Conservation (phyloP, 2,113 vertebrate genomes). For the Falco punctatus region DNA sequence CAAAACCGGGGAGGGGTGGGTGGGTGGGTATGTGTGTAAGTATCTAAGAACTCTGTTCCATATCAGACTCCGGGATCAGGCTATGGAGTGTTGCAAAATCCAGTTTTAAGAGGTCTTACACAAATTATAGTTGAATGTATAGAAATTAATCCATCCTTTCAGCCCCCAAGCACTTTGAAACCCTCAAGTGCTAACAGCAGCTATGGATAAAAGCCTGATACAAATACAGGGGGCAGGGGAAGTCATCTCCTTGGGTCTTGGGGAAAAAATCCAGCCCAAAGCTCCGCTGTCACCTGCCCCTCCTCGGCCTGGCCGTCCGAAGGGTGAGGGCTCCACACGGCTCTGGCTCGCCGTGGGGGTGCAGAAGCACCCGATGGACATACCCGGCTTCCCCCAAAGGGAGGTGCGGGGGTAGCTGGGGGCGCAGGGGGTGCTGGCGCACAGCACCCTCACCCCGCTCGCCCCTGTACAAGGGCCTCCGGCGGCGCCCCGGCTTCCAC, state of each 20-base stretch:
- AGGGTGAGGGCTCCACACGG: background rate
- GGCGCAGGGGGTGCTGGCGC: background rate
- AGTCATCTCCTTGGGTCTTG: background rate
- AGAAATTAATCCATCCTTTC: background rate
- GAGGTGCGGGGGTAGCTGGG: rapidly evolving
- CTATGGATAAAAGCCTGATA: background rate
- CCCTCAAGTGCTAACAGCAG: background rate
- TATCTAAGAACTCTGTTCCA: background rate
- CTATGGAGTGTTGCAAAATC: background rate
- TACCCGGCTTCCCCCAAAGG: background rate
- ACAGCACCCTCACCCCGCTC: rapidly evolving
- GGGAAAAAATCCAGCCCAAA: background rate
- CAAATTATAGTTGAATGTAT: background rate
- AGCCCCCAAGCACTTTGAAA: background rate
- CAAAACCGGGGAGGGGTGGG: background rate
- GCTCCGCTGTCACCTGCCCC: background rate
- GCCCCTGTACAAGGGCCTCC: background rate
- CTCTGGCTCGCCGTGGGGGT: background rate
- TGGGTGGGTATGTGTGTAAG: too few relatives aligned
- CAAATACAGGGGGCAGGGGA: background rate
- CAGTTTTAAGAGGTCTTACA: background rate
- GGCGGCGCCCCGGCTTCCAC: background rate
- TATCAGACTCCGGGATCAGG: background rate
- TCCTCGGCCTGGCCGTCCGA: background rate
- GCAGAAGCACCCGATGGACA: background rate